phyloP scores from a whole-genome alignment of 2,888 invertebrate species.

The Smittia sp. region DNA sequence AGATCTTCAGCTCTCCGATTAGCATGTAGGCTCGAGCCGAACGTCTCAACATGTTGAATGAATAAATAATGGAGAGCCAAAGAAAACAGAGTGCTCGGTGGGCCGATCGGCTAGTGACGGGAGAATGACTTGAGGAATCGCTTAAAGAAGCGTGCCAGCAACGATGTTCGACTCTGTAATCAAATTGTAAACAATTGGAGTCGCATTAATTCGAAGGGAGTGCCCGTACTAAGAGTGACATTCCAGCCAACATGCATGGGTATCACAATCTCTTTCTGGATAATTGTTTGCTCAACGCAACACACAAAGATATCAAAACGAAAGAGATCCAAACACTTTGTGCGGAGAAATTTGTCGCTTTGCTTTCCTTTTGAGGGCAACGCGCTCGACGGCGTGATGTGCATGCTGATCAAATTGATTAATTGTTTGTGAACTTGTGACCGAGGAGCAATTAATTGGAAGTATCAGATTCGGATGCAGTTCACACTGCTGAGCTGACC shows the following conservation, averaged over 20 bases:
- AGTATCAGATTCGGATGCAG: neutral
- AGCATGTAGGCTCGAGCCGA: too few relatives aligned
- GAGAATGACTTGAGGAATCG: neutral
- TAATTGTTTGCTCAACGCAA: slow-evolving; percentile 17
- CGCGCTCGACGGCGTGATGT: neutral
- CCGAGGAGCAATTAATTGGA: neutral
- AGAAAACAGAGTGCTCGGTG: too few relatives aligned
- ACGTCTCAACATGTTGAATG: neutral
- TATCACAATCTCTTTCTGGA: slow-evolving; percentile 6
- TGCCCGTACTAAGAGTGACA: neutral
- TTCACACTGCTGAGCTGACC: neutral
- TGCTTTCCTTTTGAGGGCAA: slow-evolving; percentile 2
- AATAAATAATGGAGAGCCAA: neutral
- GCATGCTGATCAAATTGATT: slow-evolving; percentile 20
- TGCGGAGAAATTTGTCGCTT: neutral
- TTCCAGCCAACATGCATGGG: neutral
- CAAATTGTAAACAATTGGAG: slow-evolving; percentile 19
- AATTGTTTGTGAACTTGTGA: slow-evolving; percentile 24
- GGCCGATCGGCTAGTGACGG: neutral
- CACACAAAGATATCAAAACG: slow-evolving; percentile 10
- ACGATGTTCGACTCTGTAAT: neutral
- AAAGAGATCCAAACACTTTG: neutral
- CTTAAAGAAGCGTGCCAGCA: neutral
- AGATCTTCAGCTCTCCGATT: too few relatives aligned
- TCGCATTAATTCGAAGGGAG: slow-evolving; percentile 9